Base-by-base conservation (phyloP, 64 coral and sea anemone species). In the Cladopsammia gracilis region DNA sequence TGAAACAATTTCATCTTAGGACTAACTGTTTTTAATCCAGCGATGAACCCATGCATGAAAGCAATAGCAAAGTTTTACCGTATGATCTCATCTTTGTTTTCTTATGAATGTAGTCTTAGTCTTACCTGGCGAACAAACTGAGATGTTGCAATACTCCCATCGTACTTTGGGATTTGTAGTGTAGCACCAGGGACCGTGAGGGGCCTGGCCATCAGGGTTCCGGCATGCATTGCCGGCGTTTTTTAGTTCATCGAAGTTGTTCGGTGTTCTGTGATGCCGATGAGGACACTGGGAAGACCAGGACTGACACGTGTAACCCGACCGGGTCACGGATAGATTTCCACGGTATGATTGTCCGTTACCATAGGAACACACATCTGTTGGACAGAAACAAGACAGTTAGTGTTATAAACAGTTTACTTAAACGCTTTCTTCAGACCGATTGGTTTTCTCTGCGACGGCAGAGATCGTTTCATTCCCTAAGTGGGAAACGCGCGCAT, bases 121-220 rank as follows among this genome's bases (percentile, higher is more conserved):
- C 72, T 49, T 50, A 75, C 72, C 72, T 75, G 72, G 72, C 9
- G 46, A 7, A 49, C 72, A 75, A 75, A 9, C 47, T 19, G 72
- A 49, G 72, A 75, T 49, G 19, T 75, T 75, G 25, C 94, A 96
- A 58, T 96, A 96, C 52, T 96, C 94, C 94, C 94, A 96, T 25
- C 94, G 64, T 57, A 88, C 52, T 52, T 71, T 79, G 4, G 58
- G 83, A 64, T 92, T 96, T 7, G 89, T 92, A 13, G 94, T 96
- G 65, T 92, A 96, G 48, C 94, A 96, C 94, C 94, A 96, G 56
- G 94, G 94, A 49, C 94, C 94, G n/a, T 67, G 83, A 87, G 94
- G 89, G 25, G 94, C 94, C 69, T 92, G 94, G 34, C 83, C 71
- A 46, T 89, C 94, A 43, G 94, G 94, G 67, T 96, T 96, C 73